phyloP scores from a whole-genome alignment of 2,888 invertebrate genomes.

The Protophormia terraenovae region DNA sequence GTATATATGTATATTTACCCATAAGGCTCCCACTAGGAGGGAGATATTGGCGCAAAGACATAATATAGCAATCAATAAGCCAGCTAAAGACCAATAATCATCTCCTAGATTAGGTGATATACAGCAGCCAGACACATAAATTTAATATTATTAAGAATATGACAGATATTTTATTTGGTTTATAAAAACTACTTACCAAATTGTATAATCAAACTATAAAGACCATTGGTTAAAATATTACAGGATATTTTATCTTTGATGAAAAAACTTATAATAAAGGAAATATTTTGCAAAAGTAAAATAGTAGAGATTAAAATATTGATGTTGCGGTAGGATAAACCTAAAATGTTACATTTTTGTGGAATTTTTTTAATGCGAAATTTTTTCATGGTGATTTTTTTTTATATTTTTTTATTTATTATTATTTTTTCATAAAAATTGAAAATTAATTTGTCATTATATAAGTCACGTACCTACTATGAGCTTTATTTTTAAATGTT shows the following conservation, averaged over 20 bases:
- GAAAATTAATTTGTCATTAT: too few relatives aligned
- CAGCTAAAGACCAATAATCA: conserved; percentile 30
- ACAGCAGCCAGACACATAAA: neutral
- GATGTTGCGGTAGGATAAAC: conserved; percentile 26
- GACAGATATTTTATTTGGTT: neutral
- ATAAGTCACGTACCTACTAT: too few relatives aligned
- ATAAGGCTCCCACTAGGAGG: neutral
- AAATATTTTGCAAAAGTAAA: neutral
- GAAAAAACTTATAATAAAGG: conserved; percentile 9
- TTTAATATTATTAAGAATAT: neutral
- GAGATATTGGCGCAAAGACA: conserved; percentile 20
- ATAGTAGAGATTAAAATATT: conserved; percentile 1
- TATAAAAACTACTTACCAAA: conserved; percentile 34
- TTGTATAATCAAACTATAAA: conserved; percentile 41
- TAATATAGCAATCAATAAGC: conserved; percentile 37
- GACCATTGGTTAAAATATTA: neutral
- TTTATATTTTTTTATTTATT: too few relatives aligned
- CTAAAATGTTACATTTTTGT: conserved; percentile 36
- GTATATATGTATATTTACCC: conserved; percentile 3
- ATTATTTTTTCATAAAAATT: too few relatives aligned
- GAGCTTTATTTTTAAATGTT: too few relatives aligned
- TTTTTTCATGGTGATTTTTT: conserved; percentile 1
- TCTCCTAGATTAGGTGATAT: conserved; percentile 13
- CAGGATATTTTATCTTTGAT: neutral
- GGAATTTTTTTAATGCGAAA: neutral